Percentiles rank a stretch among this genome's conserved stretches.
These are phyloP conservation scores for Synergus itoensis DNA, from an alignment of 2,888 invertebrate genomes.

Conservation along the genomic window DNA sequence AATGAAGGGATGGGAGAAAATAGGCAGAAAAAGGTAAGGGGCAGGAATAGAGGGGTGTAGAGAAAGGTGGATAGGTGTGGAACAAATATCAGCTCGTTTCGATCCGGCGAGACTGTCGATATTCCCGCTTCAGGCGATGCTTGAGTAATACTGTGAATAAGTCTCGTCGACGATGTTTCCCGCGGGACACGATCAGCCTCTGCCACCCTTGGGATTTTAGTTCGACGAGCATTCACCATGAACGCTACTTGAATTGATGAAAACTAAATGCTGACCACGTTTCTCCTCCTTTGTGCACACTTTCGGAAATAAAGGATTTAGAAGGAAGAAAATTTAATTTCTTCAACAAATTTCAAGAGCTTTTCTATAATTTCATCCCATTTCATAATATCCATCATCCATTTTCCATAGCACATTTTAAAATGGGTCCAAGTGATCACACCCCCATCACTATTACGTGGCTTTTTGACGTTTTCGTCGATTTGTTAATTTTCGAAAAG, in stretches of 20 bases:
- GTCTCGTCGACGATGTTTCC: constrained; percentile 41
- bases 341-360: background rate
- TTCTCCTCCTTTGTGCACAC: constrained; percentile 19
- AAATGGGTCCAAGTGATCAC: too few species aligned
- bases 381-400: background rate
- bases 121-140: constrained; percentile 40
- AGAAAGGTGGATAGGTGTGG: constrained; percentile 38
- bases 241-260: constrained; percentile 41
- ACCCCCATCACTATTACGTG: too few species aligned
- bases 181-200: constrained; percentile 35
- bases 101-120: constrained; percentile 45
- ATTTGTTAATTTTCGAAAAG: too few species aligned
- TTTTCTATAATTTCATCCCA: background rate
- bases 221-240: constrained; percentile 47
- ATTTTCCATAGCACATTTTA: too few species aligned
- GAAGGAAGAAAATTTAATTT: background rate
- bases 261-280: constrained; percentile 42
- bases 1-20: constrained; percentile 38
- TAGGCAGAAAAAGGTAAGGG: constrained; percentile 43
- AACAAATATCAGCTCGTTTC: constrained; percentile 48
- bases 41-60: constrained; percentile 39
- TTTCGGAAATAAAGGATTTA: background rate
- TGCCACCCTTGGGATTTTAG: constrained; percentile 36
- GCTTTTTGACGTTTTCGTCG: too few species aligned
- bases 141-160: constrained; percentile 48